Conservation (phyloP, 1,140 invertebrate species). For the Saccostrea glomerata region DNA sequence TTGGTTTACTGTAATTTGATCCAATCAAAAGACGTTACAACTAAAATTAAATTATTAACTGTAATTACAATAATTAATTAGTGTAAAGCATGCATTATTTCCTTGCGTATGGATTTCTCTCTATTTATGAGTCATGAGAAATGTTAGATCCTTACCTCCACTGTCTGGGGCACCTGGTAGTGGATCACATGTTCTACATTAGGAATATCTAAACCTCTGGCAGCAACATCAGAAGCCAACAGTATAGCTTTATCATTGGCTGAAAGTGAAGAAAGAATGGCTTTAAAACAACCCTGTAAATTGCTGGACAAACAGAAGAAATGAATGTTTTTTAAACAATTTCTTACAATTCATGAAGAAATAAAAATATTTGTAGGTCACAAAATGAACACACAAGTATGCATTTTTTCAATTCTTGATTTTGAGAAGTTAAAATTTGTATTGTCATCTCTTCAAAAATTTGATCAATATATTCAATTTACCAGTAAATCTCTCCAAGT, state of each 20-base stretch:
- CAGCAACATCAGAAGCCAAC: slow-evolving; percentile 98
- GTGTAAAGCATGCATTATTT: too few relatives aligned
- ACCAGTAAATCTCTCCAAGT: slow-evolving; percentile 93
- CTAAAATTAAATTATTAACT: neutral
- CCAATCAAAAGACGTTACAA: too few relatives aligned
- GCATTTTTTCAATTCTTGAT: too few relatives aligned
- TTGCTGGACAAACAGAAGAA: neutral
- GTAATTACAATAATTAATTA: slow-evolving; percentile 11
- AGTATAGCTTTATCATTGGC: slow-evolving; percentile 84
- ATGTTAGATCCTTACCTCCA: slow-evolving; percentile 84
- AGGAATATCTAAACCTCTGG: slow-evolving; percentile 96
- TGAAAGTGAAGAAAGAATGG: slow-evolving; percentile 55
- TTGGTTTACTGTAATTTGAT: too few relatives aligned
- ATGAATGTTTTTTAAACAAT: too few relatives aligned
- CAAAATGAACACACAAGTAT: too few relatives aligned
- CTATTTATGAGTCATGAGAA: too few relatives aligned
- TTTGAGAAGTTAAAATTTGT: too few relatives aligned
- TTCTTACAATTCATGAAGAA: too few relatives aligned
- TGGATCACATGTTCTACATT: slow-evolving; percentile 97
- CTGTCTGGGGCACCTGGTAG: slow-evolving; percentile 97
- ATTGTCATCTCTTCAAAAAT: too few relatives aligned
- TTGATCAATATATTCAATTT: slow-evolving; percentile 68
- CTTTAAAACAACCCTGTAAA: neutral
- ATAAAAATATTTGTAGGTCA: too few relatives aligned
- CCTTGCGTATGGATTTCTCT: too few relatives aligned